A percentile compares a stretch with the other conserved stretches of the same genome.
These are phyloP conservation scores for Forbesichthys agassizii DNA, from an alignment of 2,113 vertebrate species.

Conservation along the genomic window DNA sequence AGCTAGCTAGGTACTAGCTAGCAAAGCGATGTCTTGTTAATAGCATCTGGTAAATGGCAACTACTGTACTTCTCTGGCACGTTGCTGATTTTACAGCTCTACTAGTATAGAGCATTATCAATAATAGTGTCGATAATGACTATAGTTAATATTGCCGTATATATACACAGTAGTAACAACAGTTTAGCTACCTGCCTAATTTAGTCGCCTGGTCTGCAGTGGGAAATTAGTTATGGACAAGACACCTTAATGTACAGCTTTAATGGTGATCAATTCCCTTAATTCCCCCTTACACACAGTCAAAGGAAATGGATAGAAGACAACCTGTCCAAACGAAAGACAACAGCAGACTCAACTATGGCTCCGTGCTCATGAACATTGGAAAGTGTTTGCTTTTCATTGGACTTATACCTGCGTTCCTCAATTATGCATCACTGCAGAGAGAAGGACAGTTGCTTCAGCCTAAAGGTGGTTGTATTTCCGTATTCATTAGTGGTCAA, in stretches of 20 bases:
- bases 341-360: constrained; percentile 39
- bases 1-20: no score
- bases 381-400: constrained; percentile 77
- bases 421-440: constrained; percentile 82
- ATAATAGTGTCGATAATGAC: not conserved
- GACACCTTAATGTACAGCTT: not conserved
- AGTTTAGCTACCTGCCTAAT: no score
- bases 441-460: constrained; percentile 76
- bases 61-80: not conserved
- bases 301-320: constrained; percentile 31
- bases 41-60: not conserved
- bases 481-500: no score
- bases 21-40: not conserved
- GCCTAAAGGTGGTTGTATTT: constrained; percentile 67
- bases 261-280: not conserved
- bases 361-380: constrained; percentile 62
- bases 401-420: constrained; percentile 77
- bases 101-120: not conserved
- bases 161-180: not conserved
- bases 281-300: constrained; percentile 1
- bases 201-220: not conserved
- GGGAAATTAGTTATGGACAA: not conserved
- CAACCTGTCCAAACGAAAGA: constrained; percentile 3
- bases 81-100: not conserved
- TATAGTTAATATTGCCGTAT: not conserved